Base-by-base conservation (phyloP, 2,797 vertebrate species). In the Silurus aristotelis region DNA sequence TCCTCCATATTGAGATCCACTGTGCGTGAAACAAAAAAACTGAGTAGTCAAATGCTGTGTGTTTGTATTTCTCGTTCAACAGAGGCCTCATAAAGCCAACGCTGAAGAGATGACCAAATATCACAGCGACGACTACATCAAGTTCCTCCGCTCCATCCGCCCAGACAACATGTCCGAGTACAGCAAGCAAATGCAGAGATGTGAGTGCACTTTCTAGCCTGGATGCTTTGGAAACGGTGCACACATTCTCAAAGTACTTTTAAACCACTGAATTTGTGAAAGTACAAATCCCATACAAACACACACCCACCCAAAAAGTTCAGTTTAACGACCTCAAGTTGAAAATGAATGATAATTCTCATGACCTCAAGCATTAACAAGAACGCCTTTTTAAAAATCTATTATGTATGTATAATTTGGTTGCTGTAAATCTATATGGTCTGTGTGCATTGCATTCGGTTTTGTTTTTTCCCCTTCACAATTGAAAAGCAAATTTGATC, bases 151-250 rank as follows among this genome's bases (percentile, higher is more conserved):
- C 61, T 99, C 98, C 71, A 99, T 99, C 87, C 97, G 98, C 70
- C 98, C 98, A 0, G 98, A 99, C 91, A 99, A 99, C 94, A 99
- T 99, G 98, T 99, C 98, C 0, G 98, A 99, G 90, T 98, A 99
- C 93, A 99, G 98, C 96, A 99, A 99, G 91, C 98, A 99, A 93
- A 99, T 99, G 98, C 98, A 99, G 72, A 96, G 98, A 96, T 99
- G 98, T 99, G 93, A 96, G 97, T 91, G 79, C 56, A 43, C 7
- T 27, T 58, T 4, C 25, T 27, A 12, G 72, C 48, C n/a, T 17
- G 48, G 13, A 1, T 73, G 22, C 71, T 58, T 31, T 58, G 38
- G 38, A 38, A 38, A 38, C 38, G 38, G 38, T 25, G 12, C 5
- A 52, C 5, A 72, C 8, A 6, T 38, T 38, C 38, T 38, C 38